These are phyloP conservation scores for Oligia strigilis DNA, from an alignment of 2,888 invertebrate genomes.

Conservation along the genomic window DNA sequence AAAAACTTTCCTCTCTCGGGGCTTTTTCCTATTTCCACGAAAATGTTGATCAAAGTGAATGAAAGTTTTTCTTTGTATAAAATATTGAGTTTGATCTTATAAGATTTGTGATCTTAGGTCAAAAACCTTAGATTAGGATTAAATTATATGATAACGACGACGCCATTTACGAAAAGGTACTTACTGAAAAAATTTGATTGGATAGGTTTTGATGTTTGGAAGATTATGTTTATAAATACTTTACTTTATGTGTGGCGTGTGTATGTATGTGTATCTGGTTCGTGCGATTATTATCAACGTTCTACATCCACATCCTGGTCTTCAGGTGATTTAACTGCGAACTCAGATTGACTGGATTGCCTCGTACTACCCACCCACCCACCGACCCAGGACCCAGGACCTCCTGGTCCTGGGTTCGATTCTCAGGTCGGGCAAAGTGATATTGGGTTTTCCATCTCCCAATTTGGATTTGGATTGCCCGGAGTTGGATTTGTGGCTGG, in stretches of 20 bases:
- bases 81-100: background rate
- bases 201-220: slow-evolving; percentile 11
- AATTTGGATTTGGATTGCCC: too few relatives aligned
- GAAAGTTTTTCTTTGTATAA: background rate
- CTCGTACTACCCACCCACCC: background rate
- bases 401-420: background rate
- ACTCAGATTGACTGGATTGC: background rate
- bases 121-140: slow-evolving; percentile 23
- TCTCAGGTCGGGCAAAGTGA: background rate
- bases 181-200: background rate
- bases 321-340: slow-evolving; percentile 7
- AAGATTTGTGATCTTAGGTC: slow-evolving; percentile 3
- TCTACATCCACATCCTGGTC: slow-evolving; percentile 23
- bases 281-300: slow-evolving; percentile 20
- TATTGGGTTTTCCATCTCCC: background rate
- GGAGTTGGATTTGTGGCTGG: background rate
- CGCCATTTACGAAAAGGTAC: slow-evolving; percentile 12
- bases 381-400: too few relatives aligned
- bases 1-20: slow-evolving; percentile 3
- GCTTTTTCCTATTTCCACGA: background rate
- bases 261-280: background rate
- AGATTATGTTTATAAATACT: slow-evolving; percentile 24
- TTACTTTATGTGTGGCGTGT: slow-evolving; percentile 25
- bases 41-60: background rate
- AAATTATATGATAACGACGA: slow-evolving; percentile 11